A percentile compares a stretch with the other conserved stretches of the same genome.
Evolutionary conservation across 1,140 invertebrate genomes (phyloP).

Genomic region (Micrasema minimum): DNA sequence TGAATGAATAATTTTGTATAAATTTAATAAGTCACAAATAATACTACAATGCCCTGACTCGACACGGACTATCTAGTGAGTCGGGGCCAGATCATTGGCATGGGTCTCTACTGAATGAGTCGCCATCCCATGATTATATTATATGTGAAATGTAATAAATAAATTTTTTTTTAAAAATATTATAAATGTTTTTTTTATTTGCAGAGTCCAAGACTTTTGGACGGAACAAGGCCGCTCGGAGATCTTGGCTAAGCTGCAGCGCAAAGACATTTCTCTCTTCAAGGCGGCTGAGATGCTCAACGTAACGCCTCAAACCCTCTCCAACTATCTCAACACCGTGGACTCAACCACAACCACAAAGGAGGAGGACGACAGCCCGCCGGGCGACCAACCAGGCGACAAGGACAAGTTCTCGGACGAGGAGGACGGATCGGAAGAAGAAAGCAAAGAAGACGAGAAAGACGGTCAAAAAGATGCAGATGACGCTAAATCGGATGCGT

Average conservation of each 20-base stretch:
- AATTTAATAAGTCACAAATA: too few relatives aligned
- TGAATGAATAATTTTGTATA: too few relatives aligned
- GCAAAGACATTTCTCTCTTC: constrained; percentile 77
- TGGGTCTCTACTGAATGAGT: too few relatives aligned
- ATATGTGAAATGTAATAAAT: too few relatives aligned
- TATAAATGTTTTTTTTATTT: neutral
- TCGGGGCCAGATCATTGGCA: too few relatives aligned
- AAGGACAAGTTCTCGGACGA: constrained; percentile 3
- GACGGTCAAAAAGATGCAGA: neutral
- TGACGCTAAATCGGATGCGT: constrained; percentile 2
- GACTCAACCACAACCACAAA: constrained; percentile 11
- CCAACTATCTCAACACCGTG: constrained; percentile 69
- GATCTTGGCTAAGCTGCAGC: constrained; percentile 74
- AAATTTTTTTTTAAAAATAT: too few relatives aligned
- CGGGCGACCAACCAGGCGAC: neutral
- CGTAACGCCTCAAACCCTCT: constrained; percentile 77
- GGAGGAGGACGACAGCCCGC: neutral
- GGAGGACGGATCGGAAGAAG: neutral
- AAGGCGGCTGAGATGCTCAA: constrained; percentile 78
- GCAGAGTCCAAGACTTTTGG: constrained; percentile 80
- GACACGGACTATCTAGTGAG: too few relatives aligned
- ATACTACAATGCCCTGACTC: too few relatives aligned
- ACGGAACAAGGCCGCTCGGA: constrained; percentile 78
- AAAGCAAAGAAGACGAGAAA: constrained; percentile 3
- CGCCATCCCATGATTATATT: too few relatives aligned